Evolutionary conservation across 2,113 vertebrate genomes (phyloP).

Genomic region (Cygnus atratus): DNA sequence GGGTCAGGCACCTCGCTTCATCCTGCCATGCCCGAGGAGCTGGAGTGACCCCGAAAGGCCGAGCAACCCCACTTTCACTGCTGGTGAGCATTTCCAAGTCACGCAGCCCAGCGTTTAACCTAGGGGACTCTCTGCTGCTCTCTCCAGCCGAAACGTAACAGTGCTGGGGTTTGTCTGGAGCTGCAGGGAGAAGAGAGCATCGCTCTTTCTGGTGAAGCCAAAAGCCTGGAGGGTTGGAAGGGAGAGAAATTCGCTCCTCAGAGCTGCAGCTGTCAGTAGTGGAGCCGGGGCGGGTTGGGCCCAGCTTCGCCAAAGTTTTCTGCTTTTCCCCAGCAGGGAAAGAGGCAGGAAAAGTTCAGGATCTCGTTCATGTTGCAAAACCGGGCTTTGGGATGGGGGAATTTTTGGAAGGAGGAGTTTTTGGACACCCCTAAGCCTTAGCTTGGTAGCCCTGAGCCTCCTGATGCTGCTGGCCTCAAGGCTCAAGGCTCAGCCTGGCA

Average conservation of each 20-base stretch:
- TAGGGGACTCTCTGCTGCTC: constrained; percentile 35
- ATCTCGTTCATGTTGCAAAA: rapidly evolving
- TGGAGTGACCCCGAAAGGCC: background rate
- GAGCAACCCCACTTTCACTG: rapidly evolving
- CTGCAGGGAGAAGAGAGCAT: background rate
- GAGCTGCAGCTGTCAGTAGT: background rate
- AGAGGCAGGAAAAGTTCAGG: background rate
- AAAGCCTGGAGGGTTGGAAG: background rate
- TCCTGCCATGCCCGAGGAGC: background rate
- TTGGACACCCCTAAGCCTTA: too few relatives aligned
- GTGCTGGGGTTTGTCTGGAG: background rate
- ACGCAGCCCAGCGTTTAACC: rapidly evolving
- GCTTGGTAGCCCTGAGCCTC: rapidly evolving
- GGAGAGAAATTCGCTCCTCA: background rate
- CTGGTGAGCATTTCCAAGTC: background rate
- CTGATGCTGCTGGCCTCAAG: rapidly evolving
- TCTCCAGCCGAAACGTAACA: background rate
- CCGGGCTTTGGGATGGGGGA: rapidly evolving
- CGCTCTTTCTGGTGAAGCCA: rapidly evolving
- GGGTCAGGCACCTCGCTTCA: background rate
- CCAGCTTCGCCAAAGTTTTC: background rate
- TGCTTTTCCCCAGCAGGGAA: background rate
- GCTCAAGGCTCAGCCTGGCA: rapidly evolving
- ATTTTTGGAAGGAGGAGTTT: background rate
- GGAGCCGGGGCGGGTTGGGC: background rate